Evolutionary conservation across 2,888 invertebrate genomes (phyloP), one percentile per base, ranked within the genome.

Genomic region (Calephelis perditalis): DNA sequence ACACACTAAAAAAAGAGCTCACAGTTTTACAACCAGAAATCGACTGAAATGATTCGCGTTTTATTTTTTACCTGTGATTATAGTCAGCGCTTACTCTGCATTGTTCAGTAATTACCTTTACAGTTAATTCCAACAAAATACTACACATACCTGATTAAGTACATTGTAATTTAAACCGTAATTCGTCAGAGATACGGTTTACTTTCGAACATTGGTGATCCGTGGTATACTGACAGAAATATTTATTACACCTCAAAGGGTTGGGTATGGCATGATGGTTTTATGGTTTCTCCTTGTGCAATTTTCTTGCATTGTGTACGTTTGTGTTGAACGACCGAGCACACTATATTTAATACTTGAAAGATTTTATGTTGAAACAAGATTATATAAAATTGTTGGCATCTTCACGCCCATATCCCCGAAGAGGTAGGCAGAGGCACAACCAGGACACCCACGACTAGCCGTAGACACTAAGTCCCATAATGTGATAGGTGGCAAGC

Each of bases 191-290:
- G 1, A 63, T 72, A 78, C 57, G 68, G 76, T 72, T 62, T 58
- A 70, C 65, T 68, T 65, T 76, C 7, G n/a, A 7, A 54, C 55
- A 37, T 15, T 46, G 45, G 6, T 57, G 37, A 58, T 65, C 55
- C 59, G 65, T 67, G 62, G 65, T 67, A 70, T 69, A 75, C 72
- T 78, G 80, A 80, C 79, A 79, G 78, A 70, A 72, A 77, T 79
- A 84, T 86, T 85, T 86, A 87, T 86, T 81, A 70, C 82, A 84
- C 84, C 82, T 86, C 76, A 88, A 88, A 88, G 89, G 88, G 86
- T 87, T 88, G 81, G 70, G 77, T 77, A 82, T 77, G 75, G 76
- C 69, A 70, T 79, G 79, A 87, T 86, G 82, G 84, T 82, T 88
- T 88, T 88, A 89, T 87, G 86, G 82, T 76, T 75, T 75, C 76